Conservation (phyloP, 2,888 invertebrate species). For the Xylota segnis region DNA sequence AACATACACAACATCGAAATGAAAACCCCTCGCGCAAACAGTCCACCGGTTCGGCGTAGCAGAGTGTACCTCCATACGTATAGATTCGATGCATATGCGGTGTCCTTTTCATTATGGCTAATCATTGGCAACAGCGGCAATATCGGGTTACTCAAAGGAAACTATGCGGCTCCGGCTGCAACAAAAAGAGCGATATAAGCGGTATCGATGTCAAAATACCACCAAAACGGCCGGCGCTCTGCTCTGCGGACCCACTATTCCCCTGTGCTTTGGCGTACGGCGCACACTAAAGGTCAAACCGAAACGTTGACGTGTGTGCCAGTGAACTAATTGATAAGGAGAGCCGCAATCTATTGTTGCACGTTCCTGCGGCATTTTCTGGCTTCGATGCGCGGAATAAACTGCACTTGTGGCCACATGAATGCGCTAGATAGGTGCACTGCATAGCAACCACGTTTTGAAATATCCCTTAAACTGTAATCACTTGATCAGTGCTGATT, state of each 20-base stretch:
- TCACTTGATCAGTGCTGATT: too few species aligned
- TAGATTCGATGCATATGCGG: conserved; percentile 37
- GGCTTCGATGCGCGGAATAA: too few species aligned
- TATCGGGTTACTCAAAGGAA: conserved; percentile 74
- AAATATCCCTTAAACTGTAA: too few species aligned
- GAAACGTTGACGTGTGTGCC: conserved; percentile 39
- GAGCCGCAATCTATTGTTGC: not conserved
- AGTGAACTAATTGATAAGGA: conserved; percentile 27
- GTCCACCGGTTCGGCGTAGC: conserved; percentile 22
- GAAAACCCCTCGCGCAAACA: conserved; percentile 27
- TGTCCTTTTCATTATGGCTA: conserved; percentile 76
- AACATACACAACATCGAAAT: not conserved
- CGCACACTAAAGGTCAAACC: conserved; percentile 59
- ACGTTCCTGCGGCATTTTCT: not conserved
- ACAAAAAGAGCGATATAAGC: conserved; percentile 73
- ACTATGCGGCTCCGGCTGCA: conserved; percentile 70
- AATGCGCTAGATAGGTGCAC: too few species aligned
- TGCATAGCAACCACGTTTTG: too few species aligned
- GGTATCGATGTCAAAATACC: conserved; percentile 71
- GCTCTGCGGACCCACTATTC: conserved; percentile 26
- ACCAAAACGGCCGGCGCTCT: conserved; percentile 32
- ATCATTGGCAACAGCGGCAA: conserved; percentile 72
- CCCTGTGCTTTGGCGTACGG: conserved; percentile 11
- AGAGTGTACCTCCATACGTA: too few species aligned
- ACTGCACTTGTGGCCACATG: too few species aligned